Base-by-base conservation (phyloP, 2,888 invertebrate species). In the Nemapogon koenigi region DNA sequence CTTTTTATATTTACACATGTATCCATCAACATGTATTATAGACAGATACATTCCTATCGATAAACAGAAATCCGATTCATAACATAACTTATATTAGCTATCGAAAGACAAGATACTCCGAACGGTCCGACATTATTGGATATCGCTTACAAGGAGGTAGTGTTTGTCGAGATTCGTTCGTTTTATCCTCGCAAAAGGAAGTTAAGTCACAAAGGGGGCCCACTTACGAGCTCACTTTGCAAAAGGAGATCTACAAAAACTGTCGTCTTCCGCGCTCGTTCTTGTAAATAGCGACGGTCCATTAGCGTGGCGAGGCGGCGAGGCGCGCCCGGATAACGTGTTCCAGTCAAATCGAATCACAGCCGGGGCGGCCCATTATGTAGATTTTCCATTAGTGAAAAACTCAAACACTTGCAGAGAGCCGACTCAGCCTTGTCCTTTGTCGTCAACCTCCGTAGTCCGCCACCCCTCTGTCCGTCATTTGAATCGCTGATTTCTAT, bases 341-440 rank as follows among this genome's bases (percentile, higher is more conserved):
- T 59, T 62, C 54, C 49, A 51, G 57, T 59, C 59, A 66, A 72
- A 75, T 73, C 70, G 66, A 73, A 72, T 72, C 65, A 65, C 51
- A 49, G 48, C 47, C 54, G 57, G 53, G 59, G 56, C 52, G 55
- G 57, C 53, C 70, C 67, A 69, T 73, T 73, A 71, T 73, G 71
- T 59, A 71, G 67, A 73, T 71, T 70, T 73, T 66, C 68, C 68
- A 66, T 72, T 72, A 69, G 57, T 60, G 60, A 65, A 69, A 63
- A 70, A 65, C 53, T 59, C 59, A 51, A 59, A 51, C 53, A 49
- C 50, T 48, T 46, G 47, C 50, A 40, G 15, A 19, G 11, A 25
- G 37, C 16, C 16, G 27, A 25, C 10, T 15, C 28, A 30, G 29
- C 37, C 22, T 25, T 16, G 37, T 32, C 29, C 18, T 16, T 19